Evolutionary conservation across 2,797 vertebrate species (phyloP).

Genomic region (Vultur gryphus): DNA sequence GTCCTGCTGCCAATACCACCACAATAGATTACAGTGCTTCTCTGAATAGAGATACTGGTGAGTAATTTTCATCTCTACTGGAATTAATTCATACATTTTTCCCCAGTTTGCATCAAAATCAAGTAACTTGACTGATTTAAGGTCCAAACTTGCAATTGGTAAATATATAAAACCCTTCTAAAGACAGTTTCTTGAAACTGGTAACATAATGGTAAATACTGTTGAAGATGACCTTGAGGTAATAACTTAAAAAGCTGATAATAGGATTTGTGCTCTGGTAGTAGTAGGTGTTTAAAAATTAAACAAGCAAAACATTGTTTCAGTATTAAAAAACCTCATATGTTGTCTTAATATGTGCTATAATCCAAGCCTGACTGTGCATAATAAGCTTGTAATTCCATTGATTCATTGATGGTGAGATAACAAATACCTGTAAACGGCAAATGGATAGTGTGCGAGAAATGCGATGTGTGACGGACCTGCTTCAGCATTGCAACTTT

Average conservation of each 20-base stretch:
- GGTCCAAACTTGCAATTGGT: not conserved
- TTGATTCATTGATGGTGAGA: constrained; percentile 28
- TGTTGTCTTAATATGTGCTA: constrained; percentile 24
- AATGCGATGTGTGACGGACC: not conserved
- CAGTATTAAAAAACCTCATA: constrained; percentile 9
- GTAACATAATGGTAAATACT: not conserved
- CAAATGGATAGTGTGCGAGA: not conserved
- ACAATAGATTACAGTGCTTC: constrained; percentile 33
- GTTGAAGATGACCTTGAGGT: constrained; percentile 44
- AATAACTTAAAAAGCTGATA: constrained; percentile 30
- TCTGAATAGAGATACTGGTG: constrained; percentile 39
- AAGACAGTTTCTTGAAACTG: not conserved
- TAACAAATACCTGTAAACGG: constrained; percentile 8
- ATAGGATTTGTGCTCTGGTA: constrained; percentile 32
- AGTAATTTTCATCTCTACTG: constrained; percentile 31
- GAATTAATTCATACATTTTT: constrained; percentile 35
- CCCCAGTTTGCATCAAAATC: constrained; percentile 6
- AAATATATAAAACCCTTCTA: not conserved
- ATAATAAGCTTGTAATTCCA: constrained; percentile 50
- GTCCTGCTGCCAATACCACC: constrained; percentile 40
- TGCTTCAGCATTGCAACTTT: accelerated
- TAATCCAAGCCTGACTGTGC: constrained; percentile 36
- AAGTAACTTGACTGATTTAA: not conserved
- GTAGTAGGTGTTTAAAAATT: constrained; percentile 33
- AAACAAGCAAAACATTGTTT: constrained; percentile 40